Percentiles rank a stretch among this genome's conserved stretches.
Evolutionary conservation across 1,140 invertebrate genomes (phyloP).

Genomic region (Drosophila tsacasi): DNA sequence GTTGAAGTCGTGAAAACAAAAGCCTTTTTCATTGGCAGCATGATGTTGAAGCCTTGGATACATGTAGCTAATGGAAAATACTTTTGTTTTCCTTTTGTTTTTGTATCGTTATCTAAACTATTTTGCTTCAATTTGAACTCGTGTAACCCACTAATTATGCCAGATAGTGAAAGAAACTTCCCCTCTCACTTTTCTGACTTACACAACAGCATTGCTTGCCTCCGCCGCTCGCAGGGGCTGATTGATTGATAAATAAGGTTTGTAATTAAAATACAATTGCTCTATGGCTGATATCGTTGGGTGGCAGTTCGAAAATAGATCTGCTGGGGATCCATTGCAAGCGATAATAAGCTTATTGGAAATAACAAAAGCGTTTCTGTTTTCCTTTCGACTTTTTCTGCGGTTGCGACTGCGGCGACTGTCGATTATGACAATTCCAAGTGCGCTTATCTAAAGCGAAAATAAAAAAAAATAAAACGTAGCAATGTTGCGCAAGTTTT

Average conservation of each 20-base stretch:
- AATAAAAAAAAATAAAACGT: constrained; percentile 33
- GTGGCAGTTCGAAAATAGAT: constrained; percentile 25
- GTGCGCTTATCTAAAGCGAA: constrained; percentile 61
- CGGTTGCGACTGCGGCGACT: constrained; percentile 1
- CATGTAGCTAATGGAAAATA: constrained; percentile 11
- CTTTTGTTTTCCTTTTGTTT: neutral
- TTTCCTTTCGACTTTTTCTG: constrained; percentile 11
- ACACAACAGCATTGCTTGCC: constrained; percentile 6
- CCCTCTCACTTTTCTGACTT: constrained; percentile 28
- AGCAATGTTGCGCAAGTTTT: constrained; percentile 56
- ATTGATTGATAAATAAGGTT: constrained; percentile 42
- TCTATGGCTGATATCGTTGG: constrained; percentile 25
- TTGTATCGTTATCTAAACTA: constrained; percentile 33
- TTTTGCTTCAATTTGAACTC: constrained; percentile 21
- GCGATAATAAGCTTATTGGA: constrained; percentile 55
- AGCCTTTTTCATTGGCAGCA: neutral
- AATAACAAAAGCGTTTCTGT: constrained; percentile 15
- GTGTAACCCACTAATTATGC: constrained; percentile 40
- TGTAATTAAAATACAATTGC: constrained; percentile 59
- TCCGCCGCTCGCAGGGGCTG: neutral
- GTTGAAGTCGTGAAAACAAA: neutral
- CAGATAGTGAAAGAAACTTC: constrained; percentile 36
- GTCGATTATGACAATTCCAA: constrained; percentile 42
- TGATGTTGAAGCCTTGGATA: neutral
- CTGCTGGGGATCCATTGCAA: constrained; percentile 22